Evolutionary conservation across 2,888 invertebrate species (phyloP), one percentile per base, ranked within the genome.

Genomic region (Aspidapion aeneum): DNA sequence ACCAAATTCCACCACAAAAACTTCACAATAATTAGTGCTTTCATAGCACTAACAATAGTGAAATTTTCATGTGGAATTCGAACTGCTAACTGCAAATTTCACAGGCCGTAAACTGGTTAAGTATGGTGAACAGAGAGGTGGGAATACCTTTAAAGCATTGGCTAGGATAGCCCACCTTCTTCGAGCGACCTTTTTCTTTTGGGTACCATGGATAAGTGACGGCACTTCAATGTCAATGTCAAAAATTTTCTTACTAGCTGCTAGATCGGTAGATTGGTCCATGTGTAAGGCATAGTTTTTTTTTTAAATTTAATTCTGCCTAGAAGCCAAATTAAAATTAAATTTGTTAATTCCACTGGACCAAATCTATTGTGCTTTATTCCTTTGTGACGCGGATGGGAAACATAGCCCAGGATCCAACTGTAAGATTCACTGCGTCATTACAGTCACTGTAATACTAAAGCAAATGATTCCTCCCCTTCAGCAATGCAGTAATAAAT

Each of bases 141-240:
- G 35, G 60, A 63, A 62, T 79, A 81, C 80, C 78, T 80, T 81
- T 67, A 90, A 76, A 55, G 88, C 89, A 70, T 86, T 86, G 61
- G 90, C 89, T 71, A 90, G 80, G 57, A 90, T 85, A 66, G 85
- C 85, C 89, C 90, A 90, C 71, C 90, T 84, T 74, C 85, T 84
- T 66, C 87, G 83, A 19, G 89, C 90, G 67, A 84, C 82, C 74
- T 82, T 81, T 78, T 80, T 80, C 75, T 77, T 80, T 73, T 79
- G 77, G 76, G 76, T 78, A 68, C 70, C 72, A 68, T 68, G 68
- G 50, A 67, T 67, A 68, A 73, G 73, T 67, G 69, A 74, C 70
- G 77, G 72, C 65, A 77, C 75, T 69, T 75, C 75, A 67, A 78
- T 71, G 72, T 77, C 75, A 71, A 77, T 74, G 68, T 71, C 73